A percentile compares a stretch with the other conserved stretches of the same genome.
Conservation (phyloP, 2,797 vertebrate genomes). For the Natrix natrix region DNA sequence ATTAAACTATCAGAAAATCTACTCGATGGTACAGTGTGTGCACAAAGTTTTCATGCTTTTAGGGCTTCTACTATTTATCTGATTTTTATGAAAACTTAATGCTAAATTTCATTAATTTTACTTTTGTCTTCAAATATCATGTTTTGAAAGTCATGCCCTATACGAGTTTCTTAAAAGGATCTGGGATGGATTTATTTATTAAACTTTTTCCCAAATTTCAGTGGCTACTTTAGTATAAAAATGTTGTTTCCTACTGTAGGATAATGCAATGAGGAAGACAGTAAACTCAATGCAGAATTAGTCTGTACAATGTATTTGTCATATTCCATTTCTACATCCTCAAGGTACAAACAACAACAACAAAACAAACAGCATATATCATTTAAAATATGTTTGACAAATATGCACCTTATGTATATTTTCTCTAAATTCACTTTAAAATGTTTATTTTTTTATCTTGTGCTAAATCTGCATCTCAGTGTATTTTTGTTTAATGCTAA, state of each 20-base stretch:
- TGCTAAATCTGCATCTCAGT: neutral
- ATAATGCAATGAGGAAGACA: neutral
- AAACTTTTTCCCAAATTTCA: neutral
- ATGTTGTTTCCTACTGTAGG: neutral
- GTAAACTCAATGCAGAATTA: neutral
- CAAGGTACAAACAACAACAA: neutral
- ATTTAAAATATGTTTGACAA: neutral
- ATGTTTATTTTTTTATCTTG: neutral
- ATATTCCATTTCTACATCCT: neutral
- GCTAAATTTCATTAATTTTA: conserved; percentile 21
- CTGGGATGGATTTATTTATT: conserved; percentile 1
- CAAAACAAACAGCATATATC: neutral
- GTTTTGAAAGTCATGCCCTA: neutral
- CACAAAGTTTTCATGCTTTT: conserved; percentile 34
- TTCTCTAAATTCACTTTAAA: neutral
- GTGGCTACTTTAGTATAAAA: neutral
- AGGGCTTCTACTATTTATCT: conserved; percentile 27
- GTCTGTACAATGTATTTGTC: neutral
- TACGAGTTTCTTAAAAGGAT: conserved; percentile 17
- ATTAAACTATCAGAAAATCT: conserved; percentile 53
- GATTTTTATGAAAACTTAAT: conserved; percentile 38
- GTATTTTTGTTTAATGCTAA: neutral
- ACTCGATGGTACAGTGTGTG: conserved; percentile 29
- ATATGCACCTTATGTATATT: neutral
- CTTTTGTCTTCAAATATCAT: neutral